phyloP scores from a whole-genome alignment of 2,797 vertebrate genomes.

The Alca torda region DNA sequence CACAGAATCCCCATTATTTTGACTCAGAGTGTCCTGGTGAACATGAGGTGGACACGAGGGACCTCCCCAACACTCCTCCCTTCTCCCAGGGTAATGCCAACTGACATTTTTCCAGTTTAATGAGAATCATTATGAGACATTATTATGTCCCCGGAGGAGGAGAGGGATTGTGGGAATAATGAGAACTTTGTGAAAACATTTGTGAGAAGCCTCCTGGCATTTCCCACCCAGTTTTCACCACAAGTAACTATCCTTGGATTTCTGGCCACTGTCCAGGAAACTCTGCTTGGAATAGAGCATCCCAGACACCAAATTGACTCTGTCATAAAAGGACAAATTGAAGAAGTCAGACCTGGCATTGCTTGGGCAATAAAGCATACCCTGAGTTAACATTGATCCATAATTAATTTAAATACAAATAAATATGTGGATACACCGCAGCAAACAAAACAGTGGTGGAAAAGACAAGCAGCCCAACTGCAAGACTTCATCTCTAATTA shows the following conservation, averaged over 20 bases:
- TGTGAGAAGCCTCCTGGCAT: slow-evolving; percentile 16
- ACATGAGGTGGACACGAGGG: accelerated
- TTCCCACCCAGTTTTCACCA: slow-evolving; percentile 2
- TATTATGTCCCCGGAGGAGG: background rate
- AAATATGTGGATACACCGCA: background rate
- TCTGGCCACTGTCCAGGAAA: background rate
- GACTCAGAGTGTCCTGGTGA: background rate
- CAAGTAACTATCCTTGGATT: background rate
- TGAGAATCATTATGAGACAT: slow-evolving; percentile 32
- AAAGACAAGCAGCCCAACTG: background rate
- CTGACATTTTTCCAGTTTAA: slow-evolving; percentile 30
- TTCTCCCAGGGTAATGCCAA: background rate
- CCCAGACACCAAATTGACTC: slow-evolving; percentile 14
- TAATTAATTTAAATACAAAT: slow-evolving; percentile 47
- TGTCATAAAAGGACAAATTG: slow-evolving; percentile 30
- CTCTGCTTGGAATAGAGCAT: background rate
- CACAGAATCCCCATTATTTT: background rate
- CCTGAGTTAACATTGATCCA: slow-evolving; percentile 28
- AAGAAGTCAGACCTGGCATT: slow-evolving; percentile 7
- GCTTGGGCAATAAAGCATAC: slow-evolving; percentile 31
- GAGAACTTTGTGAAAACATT: slow-evolving; percentile 26
- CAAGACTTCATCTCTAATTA: slow-evolving; percentile 49
- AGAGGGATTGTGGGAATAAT: background rate
- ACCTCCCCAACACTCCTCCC: background rate
- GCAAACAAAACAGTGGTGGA: background rate